Base-by-base conservation (phyloP, 1,140 invertebrate genomes). In the Pollicipes pollicipes region DNA sequence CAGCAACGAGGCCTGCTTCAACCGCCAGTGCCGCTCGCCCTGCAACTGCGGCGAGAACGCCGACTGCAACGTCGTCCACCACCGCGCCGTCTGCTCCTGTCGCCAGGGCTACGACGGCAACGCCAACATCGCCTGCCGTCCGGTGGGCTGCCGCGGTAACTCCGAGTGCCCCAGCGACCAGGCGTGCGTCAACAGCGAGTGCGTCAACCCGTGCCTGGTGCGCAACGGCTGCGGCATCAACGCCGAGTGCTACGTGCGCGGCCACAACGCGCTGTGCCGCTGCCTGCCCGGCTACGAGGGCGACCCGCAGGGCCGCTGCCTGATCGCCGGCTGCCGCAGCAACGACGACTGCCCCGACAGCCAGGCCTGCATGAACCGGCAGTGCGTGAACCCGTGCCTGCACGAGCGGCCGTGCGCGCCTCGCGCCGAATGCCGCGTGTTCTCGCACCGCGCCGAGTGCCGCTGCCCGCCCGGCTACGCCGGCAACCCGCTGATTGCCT, bases 341-440 rank as follows among this genome's bases (percentile, higher is more conserved):
- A 91, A 93, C 78, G 88, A 88, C 72, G 92, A 95, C 73, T 96
- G 93, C 81, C 90, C 91, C 1, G 81, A 83, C 37, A 88, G 93
- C 75, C 86, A 88, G 77, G 86, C 89, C 74, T 96, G 93, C 77
- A 85, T 89, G 66, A 91, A 92, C 74, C 87, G 86, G 69, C 89
- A 91, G 75, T 96, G 93, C 79, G 85, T 90, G 26, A 87, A 91
- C 78, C 91, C 91, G 1, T 96, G 93, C 76, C 77, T 90, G 0
- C 31, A 75, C 32, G 85, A 86, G 68, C 88, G 89, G 76, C 85
- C 86, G 16, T 96, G 93, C 77, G 86, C 90, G 0, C 82, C 84
- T 0, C 80, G 85, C 68, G 89, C 91, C 0, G 85, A 90, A 76
- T 95, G 92, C 76, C 81, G 85, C 27, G 87, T 90, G 2, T 83